Evolutionary conservation across 2,113 vertebrate genomes (phyloP).

Genomic region (Noturus placidus): DNA sequence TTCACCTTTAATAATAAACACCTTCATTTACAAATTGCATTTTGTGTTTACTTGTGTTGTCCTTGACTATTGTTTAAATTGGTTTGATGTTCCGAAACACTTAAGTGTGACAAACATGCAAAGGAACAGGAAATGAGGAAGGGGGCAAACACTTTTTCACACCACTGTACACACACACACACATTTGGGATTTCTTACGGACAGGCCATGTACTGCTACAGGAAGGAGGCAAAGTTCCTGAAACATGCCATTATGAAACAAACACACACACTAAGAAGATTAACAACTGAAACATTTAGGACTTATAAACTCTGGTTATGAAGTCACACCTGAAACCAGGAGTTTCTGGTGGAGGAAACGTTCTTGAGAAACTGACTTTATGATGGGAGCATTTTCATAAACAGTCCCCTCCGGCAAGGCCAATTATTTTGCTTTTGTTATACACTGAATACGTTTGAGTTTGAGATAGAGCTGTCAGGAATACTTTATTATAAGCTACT

Average conservation of each 20-base stretch:
- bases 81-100: too few relatives aligned
- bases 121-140: too few relatives aligned
- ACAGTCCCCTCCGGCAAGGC: neutral
- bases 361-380: neutral
- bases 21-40: too few relatives aligned
- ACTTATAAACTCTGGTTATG: neutral
- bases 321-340: slow-evolving; percentile 26
- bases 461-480: neutral
- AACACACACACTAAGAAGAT: slow-evolving; percentile 7
- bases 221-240: slow-evolving; percentile 6
- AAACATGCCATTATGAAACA: slow-evolving; percentile 26
- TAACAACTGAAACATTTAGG: too few relatives aligned
- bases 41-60: too few relatives aligned
- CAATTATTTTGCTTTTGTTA: neutral
- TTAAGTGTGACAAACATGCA: too few relatives aligned
- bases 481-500: neutral
- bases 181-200: slow-evolving; percentile 27
- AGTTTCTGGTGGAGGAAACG: neutral
- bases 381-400: neutral
- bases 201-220: neutral
- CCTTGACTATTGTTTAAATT: too few relatives aligned
- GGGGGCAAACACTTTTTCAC: too few relatives aligned
- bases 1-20: too few relatives aligned
- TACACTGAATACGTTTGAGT: neutral
- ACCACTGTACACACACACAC: too few relatives aligned